Evolutionary conservation across 1,140 invertebrate species (phyloP), one percentile per base, ranked within the genome.

Genomic region (Dinothrombium tinctorium): DNA sequence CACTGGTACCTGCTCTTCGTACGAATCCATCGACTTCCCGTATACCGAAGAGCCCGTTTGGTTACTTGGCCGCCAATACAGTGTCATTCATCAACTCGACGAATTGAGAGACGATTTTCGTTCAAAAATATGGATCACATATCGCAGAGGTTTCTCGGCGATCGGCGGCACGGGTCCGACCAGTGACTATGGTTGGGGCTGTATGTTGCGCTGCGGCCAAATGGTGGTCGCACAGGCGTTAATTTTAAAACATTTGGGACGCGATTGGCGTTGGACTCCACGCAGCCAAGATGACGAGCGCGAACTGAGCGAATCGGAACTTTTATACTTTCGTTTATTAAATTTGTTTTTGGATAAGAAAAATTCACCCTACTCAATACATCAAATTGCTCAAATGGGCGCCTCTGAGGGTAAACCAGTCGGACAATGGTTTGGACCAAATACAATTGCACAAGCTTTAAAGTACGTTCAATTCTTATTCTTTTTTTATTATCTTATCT

Each of bases 341-440:
- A 69, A 70, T 45, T 71, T 83, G 54, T 96, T 98, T 65, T 74
- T 87, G 59, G 90, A 96, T 54, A 73, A 71, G 45, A 72, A 77
- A 51, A 72, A 72, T 52, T 75, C 79, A 40, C 73, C 73, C 36
- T 96, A 82, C 60, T 96, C 90, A 5, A 86, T 96, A 55, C 92
- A 99, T 60, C 84, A 95, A 61, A 95, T 99, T 49, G 65, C 90
- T 31, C 67, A 83, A 48, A 94, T 84, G 73, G 92, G 92, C 33
- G 81, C 76, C 42, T 77, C 74, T 4, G 82, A 94, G 60, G 87
- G 87, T 32, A 95, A 95, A 62, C 69, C 73, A 24, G 74, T 99
- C 9, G 90, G 92, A 12, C 74, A 92, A 54, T 99, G 94, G 94
- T 94, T 98, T 64, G 92, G 94, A 33, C 94, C 94, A 22, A 99